Base-by-base conservation (phyloP, 2,113 vertebrate genomes). In the Delphinus delphis region DNA sequence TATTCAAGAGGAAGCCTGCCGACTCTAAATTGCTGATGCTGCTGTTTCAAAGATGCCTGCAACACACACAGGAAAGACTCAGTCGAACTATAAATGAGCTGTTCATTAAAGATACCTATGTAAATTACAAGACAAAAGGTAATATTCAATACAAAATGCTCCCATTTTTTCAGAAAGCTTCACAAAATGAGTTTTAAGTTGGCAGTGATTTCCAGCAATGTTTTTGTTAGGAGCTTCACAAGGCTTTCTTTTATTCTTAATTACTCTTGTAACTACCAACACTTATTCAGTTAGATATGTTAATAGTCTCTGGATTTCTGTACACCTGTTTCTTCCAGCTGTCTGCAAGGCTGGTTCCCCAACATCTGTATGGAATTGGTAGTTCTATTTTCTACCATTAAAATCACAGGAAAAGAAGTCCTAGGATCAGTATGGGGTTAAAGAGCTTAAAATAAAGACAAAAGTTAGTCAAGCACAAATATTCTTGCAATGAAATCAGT, bases 251-350 rank as follows among this genome's bases (percentile, higher is more conserved):
- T 91, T 97, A 60, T 94, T 94, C 96, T 97, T 97, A 92, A 89
- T 93, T 90, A 98, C 97, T 96, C 97, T 96, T 94, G 87, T 96
- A 98, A 97, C 97, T 92, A 96, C 81, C 90, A 88, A 82, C 71
- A 95, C 96, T 98, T 98, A 97, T 97, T 98, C 97, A 98, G 93
- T 97, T 98, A 97, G 81, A 97, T 96, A 98, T 91, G 93, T 98
- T 98, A 98, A 98, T 96, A 97, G 93, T 95, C 86, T 92, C 95
- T 95, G 84, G 98, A 98, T 97, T 96, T 89, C 96, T 55, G 38
- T 94, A 97, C 79, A 97, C 68, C 41, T 98, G 90, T 86, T 97
- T 97, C 58, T 97, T 97, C 93, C 94, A 98, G 86, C 88, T 97
- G 98, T 97, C 97, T 98, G 50, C 70, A 97, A 82, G 86, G 85